phyloP scores from a whole-genome alignment of 37 sponge, comb jelly and placozoan species.

The Cliona cf. orientalis region DNA sequence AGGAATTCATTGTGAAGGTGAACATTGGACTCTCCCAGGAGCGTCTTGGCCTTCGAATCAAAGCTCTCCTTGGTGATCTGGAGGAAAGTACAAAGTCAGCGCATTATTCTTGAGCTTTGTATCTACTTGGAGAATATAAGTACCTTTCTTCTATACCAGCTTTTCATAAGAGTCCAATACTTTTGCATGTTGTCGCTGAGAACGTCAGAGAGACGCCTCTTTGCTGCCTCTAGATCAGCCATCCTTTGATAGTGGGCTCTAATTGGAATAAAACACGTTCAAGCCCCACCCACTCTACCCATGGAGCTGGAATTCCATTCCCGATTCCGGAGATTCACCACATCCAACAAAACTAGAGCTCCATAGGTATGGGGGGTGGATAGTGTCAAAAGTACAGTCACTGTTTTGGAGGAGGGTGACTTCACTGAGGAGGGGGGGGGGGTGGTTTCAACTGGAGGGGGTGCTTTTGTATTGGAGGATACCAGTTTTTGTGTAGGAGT shows the following conservation, averaged over 20 bases:
- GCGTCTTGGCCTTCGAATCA: constrained; percentile 65
- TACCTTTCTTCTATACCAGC: constrained; percentile 82
- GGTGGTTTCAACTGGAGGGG: no score
- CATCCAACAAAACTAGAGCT: no score
- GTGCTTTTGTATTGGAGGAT: no score
- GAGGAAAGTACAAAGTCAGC: not conserved
- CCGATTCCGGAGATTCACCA: no score
- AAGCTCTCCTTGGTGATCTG: constrained; percentile 88
- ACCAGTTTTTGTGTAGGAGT: no score
- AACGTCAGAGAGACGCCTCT: constrained; percentile 40
- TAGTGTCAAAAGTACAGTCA: no score
- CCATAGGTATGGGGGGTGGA: no score
- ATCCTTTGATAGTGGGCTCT: constrained; percentile 11
- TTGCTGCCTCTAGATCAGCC: constrained; percentile 63
- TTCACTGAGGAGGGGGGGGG: no score
- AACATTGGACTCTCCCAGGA: constrained; percentile 72
- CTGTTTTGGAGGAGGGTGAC: no score
- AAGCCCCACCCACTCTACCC: no score
- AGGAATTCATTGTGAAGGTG: constrained; percentile 90
- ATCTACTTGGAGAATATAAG: not conserved
- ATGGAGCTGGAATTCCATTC: no score
- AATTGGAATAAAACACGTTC: not conserved
- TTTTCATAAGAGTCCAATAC: constrained; percentile 82
- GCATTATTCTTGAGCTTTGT: not conserved
- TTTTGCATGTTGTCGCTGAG: constrained; percentile 43